phyloP scores from a whole-genome alignment of 92 coral and sea anemone genomes.

The Phenganax subtilis region DNA sequence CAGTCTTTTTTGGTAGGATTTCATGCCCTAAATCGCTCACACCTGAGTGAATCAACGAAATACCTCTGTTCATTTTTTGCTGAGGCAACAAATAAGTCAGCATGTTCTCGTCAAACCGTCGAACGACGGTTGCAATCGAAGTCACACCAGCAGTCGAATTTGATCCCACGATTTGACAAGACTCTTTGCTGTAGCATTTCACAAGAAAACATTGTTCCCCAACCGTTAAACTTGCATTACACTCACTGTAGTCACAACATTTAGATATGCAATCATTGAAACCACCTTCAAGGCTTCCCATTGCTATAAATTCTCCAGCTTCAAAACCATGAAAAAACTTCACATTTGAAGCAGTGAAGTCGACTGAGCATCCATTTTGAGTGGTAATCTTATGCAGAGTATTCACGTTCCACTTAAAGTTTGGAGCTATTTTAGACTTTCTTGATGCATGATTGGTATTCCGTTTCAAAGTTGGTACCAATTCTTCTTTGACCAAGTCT shows the following conservation, averaged over 20 bases:
- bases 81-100: conserved; percentile 8
- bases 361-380: neutral
- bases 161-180: conserved; percentile 58
- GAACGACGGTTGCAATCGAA: conserved; percentile 24
- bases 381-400: neutral
- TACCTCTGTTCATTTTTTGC: neutral
- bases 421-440: neutral
- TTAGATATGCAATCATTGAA: conserved; percentile 26
- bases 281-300: conserved; percentile 19
- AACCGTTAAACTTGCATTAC: conserved; percentile 67
- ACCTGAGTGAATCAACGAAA: neutral
- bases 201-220: conserved; percentile 69
- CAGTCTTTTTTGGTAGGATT: neutral
- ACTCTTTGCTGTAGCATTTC: conserved; percentile 59
- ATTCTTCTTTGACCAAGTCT: conserved; percentile 16
- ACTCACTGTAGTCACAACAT: conserved; percentile 61
- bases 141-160: conserved; percentile 1
- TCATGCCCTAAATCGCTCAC: neutral
- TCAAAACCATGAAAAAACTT: conserved; percentile 24
- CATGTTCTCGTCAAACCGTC: neutral
- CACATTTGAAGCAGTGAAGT: conserved; percentile 12
- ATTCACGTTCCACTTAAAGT: neutral
- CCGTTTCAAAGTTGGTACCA: conserved; percentile 23
- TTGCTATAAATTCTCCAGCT: conserved; percentile 1
- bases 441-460: neutral